phyloP scores from a whole-genome alignment of 1,140 invertebrate species.

The Tribolium madens region DNA sequence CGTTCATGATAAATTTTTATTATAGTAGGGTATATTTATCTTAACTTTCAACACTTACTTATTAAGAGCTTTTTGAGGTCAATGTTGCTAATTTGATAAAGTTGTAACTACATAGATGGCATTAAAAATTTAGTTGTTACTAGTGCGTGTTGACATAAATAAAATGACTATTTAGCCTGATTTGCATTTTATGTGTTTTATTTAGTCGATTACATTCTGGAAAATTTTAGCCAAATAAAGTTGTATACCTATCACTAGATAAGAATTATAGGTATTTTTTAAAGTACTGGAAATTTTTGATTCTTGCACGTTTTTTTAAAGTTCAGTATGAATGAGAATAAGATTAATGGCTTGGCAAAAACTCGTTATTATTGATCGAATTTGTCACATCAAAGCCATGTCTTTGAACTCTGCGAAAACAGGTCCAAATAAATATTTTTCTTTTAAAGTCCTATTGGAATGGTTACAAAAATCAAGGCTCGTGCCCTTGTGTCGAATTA shows the following conservation, averaged over 20 bases:
- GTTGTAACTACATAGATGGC: not conserved
- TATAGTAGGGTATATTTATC: not conserved
- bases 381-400: not conserved
- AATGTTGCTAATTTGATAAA: not conserved
- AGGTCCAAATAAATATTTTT: not conserved
- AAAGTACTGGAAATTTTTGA: not conserved
- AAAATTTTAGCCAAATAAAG: not conserved
- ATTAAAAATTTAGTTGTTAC: not conserved
- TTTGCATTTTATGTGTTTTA: not conserved
- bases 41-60: not conserved
- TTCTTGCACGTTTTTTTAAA: not conserved
- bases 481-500: not conserved
- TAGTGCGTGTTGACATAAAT: not conserved
- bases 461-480: not conserved
- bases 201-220: not conserved
- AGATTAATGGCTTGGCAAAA: not conserved
- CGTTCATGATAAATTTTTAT: not conserved
- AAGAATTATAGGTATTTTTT: not conserved
- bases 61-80: not conserved
- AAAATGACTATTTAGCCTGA: not conserved
- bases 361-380: not conserved
- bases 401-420: not conserved
- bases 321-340: not conserved
- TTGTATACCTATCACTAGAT: not conserved
- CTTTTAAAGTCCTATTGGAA: too few relatives aligned